phyloP scores from a whole-genome alignment of 2,888 invertebrate genomes.

The Kryphioiulus occultus region DNA sequence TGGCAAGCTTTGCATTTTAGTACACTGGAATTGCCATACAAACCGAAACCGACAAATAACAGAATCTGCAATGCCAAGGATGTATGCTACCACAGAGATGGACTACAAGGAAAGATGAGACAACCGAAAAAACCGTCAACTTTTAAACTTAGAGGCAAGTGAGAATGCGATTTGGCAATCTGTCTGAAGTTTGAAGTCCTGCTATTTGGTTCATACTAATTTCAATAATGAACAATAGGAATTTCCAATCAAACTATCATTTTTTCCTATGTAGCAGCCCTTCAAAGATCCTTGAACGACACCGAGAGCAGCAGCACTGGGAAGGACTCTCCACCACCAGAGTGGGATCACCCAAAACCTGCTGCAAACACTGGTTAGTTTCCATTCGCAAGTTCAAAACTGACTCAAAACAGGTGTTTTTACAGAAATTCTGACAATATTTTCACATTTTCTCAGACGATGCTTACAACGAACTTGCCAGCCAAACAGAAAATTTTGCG shows the following conservation, averaged over 20 bases:
- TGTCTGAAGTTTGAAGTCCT: not conserved
- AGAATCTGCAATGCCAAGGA: not conserved
- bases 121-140: constrained; percentile 21
- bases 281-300: constrained; percentile 16
- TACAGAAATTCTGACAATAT: not conserved
- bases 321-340: constrained; percentile 51
- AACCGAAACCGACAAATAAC: constrained; percentile 54
- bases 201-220: too few species aligned
- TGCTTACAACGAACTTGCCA: constrained; percentile 53
- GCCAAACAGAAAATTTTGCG: constrained; percentile 53
- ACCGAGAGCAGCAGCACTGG: constrained; percentile 52
- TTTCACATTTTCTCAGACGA: constrained; percentile 49
- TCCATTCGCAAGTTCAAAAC: not conserved
- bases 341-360: constrained; percentile 52
- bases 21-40: constrained; percentile 62
- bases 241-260: not conserved
- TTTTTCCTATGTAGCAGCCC: not conserved
- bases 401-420: not conserved
- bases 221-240: too few species aligned
- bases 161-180: not conserved
- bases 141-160: constrained; percentile 38
- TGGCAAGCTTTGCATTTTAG: constrained; percentile 53
- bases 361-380: constrained; percentile 45
- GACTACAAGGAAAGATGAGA: not conserved
- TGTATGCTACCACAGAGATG: not conserved